Percentiles rank a stretch among this genome's conserved stretches.
Conservation (phyloP, 2,797 vertebrate genomes). For the Miichthys miiuy region DNA sequence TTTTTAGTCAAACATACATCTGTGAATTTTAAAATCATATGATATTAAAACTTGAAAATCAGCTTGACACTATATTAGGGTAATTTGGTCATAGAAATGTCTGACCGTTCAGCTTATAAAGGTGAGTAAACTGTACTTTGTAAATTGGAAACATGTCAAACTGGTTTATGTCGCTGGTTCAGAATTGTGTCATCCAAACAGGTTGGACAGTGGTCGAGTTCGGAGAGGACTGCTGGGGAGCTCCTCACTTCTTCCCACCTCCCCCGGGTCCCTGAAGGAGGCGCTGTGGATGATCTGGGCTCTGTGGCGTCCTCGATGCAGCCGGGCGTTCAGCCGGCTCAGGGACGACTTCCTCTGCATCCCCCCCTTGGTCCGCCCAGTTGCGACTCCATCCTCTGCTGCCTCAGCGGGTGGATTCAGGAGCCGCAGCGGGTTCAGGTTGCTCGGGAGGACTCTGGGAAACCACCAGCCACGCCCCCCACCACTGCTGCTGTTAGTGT, state of each 20-base stretch:
- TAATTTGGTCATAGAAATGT: slow-evolving; percentile 33
- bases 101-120: slow-evolving; percentile 55
- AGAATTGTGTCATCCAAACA: slow-evolving; percentile 88
- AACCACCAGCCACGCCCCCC: slow-evolving; percentile 89
- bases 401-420: slow-evolving; percentile 83
- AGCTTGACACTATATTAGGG: not conserved
- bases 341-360: slow-evolving; percentile 89
- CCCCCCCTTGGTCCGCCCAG: slow-evolving; percentile 84
- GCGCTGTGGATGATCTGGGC: slow-evolving; percentile 96
- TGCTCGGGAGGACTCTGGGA: slow-evolving; percentile 90
- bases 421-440: slow-evolving; percentile 89
- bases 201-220: slow-evolving; percentile 93
- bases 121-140: slow-evolving; percentile 37
- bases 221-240: slow-evolving; percentile 86
- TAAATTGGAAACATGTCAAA: slow-evolving; percentile 15
- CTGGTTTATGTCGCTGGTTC: slow-evolving; percentile 15
- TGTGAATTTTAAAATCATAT: slow-evolving; percentile 16
- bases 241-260: slow-evolving; percentile 86
- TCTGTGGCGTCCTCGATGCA: slow-evolving; percentile 92
- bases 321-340: slow-evolving; percentile 89
- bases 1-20: slow-evolving; percentile 21
- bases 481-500: slow-evolving; percentile 64
- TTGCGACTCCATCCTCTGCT: slow-evolving; percentile 44
- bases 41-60: slow-evolving; percentile 43
- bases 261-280: slow-evolving; percentile 88